Evolutionary conservation across 1,140 invertebrate species (phyloP).

Genomic region (Colletes latitarsis): DNA sequence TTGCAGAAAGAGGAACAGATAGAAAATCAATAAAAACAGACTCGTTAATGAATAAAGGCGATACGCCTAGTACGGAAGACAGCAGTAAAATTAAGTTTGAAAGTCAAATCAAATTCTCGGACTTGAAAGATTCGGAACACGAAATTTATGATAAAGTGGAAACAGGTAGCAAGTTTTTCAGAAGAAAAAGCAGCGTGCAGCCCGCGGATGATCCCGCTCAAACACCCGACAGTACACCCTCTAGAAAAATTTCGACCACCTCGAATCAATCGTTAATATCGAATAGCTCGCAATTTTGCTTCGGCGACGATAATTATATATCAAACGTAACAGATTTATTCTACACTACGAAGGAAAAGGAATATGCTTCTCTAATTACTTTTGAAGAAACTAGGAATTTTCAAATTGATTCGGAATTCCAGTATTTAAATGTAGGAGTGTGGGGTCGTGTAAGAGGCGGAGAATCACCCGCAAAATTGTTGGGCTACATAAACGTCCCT

Average conservation of each 20-base stretch:
- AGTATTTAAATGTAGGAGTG: conserved; percentile 92
- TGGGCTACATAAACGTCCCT: conserved; percentile 91
- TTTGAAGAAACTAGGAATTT: conserved; percentile 90
- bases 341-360: conserved; percentile 77
- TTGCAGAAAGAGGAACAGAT: conserved; percentile 56
- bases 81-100: conserved; percentile 65
- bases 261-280: conserved; percentile 73
- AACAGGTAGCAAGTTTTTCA: conserved; percentile 69
- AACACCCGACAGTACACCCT: conserved; percentile 68
- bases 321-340: conserved; percentile 70
- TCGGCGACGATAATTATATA: conserved; percentile 45
- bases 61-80: conserved; percentile 52
- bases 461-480: conserved; percentile 84
- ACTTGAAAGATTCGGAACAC: conserved; percentile 71
- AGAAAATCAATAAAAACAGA: conserved; percentile 71
- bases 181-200: conserved; percentile 72
- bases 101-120: conserved; percentile 76
- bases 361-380: conserved; percentile 81
- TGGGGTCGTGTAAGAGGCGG: conserved; percentile 85
- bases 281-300: conserved; percentile 62
- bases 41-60: conserved; percentile 48
- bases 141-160: conserved; percentile 58
- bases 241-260: conserved; percentile 73
- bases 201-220: conserved; percentile 61
- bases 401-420: conserved; percentile 85